Base-by-base conservation (phyloP, 2,113 vertebrate species). In the Hemiscyllium ocellatum region DNA sequence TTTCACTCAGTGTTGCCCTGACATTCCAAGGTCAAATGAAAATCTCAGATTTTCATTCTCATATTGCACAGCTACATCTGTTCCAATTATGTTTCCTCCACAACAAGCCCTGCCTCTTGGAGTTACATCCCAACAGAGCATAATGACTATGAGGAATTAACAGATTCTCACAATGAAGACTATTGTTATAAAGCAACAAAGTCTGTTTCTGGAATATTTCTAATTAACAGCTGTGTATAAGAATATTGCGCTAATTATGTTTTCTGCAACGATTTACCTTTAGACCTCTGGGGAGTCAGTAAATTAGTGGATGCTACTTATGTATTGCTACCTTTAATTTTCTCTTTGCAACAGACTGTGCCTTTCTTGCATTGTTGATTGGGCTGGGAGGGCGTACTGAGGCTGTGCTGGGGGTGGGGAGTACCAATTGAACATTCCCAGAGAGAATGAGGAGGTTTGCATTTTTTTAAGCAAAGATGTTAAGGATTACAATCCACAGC, bases 141-240 rank as follows among this genome's bases (percentile, higher is more conserved):
- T 20, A 2, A 29, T 69, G 37, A 12, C 91, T 42, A 26, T n/a
- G 42, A 94, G 65, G 65, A 68, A 22, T 17, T 12, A 37, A 2
- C 19, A 94, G n/a, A 13, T 72, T 95, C 26, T 70, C 68, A 70
- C 19, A 47, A 42, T n/a, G 20, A 50, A 22, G 65, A 69, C 0
- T 20, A 68, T 69, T 66, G 65, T 69, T 42, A 65, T 69, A 66
- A 80, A 69, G 65, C 91, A 68, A 94, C 15, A 47, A 68, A 66
- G 66, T 94, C n/a, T 94, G 91, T 66, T 87, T 94, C n/a, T 69
- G 65, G 15, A 37, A 69, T 66, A 94, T 94, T 94, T 69, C 91
- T 69, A 94, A 94, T 94, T 42, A 94, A 94, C 91, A n/a, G 91
- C 91, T 94, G 65, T 13, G 91, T 66, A 94, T 37, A 42, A 94